Conservation (phyloP, 1,140 invertebrate genomes). For the Drosophila kohkoa region DNA sequence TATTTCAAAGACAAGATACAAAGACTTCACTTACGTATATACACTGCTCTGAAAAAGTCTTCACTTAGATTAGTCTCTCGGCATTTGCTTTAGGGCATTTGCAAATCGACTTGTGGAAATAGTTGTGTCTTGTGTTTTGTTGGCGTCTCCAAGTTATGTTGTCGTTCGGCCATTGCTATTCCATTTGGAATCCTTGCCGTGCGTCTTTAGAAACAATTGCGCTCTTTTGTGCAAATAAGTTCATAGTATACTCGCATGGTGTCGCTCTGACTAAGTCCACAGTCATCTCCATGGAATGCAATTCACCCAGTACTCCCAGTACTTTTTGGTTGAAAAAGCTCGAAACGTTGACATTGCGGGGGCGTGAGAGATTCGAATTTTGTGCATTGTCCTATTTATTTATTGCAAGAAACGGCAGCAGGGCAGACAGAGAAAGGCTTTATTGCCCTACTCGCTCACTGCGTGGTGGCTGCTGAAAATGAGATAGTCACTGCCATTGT, state of each 20-base stretch:
- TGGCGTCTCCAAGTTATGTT: conserved; percentile 1
- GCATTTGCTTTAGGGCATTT: conserved; percentile 9
- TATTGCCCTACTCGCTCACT: conserved; percentile 3
- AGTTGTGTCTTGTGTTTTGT: conserved; percentile 8
- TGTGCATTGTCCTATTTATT: conserved; percentile 80
- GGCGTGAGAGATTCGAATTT: conserved; percentile 30
- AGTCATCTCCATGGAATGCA: conserved; percentile 49
- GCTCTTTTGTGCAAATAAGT: conserved; percentile 77
- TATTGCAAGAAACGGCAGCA: conserved; percentile 55
- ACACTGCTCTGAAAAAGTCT: not conserved
- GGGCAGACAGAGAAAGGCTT: conserved; percentile 44
- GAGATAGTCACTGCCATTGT: conserved; percentile 77
- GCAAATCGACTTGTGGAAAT: conserved; percentile 24
- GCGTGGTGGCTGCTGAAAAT: conserved; percentile 58
- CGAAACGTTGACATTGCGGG: conserved; percentile 54
- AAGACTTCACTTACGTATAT: no score
- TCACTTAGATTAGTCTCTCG: not conserved
- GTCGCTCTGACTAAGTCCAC: conserved; percentile 31
- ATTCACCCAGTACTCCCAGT: conserved; percentile 29
- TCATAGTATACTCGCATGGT: conserved; percentile 52
- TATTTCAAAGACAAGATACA: not conserved
- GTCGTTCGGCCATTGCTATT: conserved; percentile 42
- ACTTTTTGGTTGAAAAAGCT: conserved; percentile 36
- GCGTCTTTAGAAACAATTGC: conserved; percentile 78
- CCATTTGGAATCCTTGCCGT: conserved; percentile 56